Evolutionary conservation across 92 coral and sea anemone genomes (phyloP).

Genomic region (Phenganax subtilis): DNA sequence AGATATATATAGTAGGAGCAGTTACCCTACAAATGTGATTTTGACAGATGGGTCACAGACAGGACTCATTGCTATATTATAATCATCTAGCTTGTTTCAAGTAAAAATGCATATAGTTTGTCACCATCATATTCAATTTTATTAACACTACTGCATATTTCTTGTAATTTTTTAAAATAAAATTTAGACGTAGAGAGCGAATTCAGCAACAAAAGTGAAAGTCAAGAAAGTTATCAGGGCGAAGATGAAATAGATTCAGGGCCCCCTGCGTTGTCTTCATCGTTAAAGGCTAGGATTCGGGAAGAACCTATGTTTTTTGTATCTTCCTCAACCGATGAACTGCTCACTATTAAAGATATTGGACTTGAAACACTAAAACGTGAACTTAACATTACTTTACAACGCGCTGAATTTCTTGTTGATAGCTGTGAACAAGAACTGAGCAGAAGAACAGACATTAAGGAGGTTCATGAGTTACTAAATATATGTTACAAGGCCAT

Average conservation of each 20-base stretch:
- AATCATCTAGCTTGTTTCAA: neutral
- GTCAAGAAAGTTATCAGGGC: slow-evolving; percentile 46
- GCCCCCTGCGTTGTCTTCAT: slow-evolving; percentile 44
- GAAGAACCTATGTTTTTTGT: slow-evolving; percentile 82
- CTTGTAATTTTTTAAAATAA: neutral
- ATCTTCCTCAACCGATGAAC: slow-evolving; percentile 76
- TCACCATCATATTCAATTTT: neutral
- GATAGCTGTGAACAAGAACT: slow-evolving; percentile 84
- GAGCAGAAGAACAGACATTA: slow-evolving; percentile 62
- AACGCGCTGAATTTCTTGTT: slow-evolving; percentile 52
- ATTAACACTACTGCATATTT: neutral
- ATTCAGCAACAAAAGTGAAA: slow-evolving; percentile 13
- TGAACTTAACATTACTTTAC: slow-evolving; percentile 46
- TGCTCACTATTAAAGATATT: slow-evolving; percentile 49
- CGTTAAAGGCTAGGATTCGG: slow-evolving; percentile 51
- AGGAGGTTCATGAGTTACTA: slow-evolving; percentile 70
- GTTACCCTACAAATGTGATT: too few species aligned
- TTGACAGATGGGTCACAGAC: too few species aligned
- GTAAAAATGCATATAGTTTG: slow-evolving; percentile 5
- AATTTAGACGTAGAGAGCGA: neutral
- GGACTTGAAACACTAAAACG: slow-evolving; percentile 43
- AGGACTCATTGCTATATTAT: too few species aligned
- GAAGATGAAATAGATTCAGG: slow-evolving; percentile 55
- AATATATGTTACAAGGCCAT: slow-evolving; percentile 69
- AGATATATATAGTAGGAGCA: too few species aligned